Conservation (phyloP, 2,888 invertebrate genomes). For the Ophioninae sp. region DNA sequence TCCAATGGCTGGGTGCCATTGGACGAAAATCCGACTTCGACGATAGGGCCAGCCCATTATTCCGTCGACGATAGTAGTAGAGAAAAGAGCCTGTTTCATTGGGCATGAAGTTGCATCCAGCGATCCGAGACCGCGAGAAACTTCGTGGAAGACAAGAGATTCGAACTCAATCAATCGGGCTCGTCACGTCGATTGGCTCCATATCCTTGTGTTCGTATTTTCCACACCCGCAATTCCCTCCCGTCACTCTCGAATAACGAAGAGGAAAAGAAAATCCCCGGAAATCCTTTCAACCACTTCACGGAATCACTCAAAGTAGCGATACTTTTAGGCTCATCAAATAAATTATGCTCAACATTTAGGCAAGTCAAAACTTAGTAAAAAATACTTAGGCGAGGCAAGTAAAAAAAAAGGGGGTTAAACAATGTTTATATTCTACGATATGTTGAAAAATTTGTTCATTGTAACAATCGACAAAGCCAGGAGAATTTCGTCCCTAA, state of each 20-base stretch:
- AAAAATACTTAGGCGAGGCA: too few species aligned
- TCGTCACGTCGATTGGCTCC: constrained; percentile 53
- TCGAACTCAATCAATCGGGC: constrained; percentile 55
- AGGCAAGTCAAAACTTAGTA: too few species aligned
- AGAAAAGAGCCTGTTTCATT: constrained; percentile 64
- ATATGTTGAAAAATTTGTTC: too few species aligned
- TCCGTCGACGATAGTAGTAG: constrained; percentile 24
- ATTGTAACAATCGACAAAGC: too few species aligned
- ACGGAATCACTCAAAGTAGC: constrained; percentile 15
- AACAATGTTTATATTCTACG: too few species aligned
- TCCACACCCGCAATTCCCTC: constrained; percentile 32
- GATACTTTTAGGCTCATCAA: neutral
- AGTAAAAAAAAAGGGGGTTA: too few species aligned
- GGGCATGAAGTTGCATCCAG: constrained; percentile 69
- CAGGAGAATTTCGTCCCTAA: too few species aligned
- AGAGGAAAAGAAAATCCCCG: constrained; percentile 9
- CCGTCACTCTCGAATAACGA: constrained; percentile 30
- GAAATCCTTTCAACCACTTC: constrained; percentile 48
- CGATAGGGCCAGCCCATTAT: constrained; percentile 7
- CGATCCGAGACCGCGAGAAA: constrained; percentile 64
- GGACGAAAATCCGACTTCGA: constrained; percentile 15
- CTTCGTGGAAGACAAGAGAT: constrained; percentile 63
- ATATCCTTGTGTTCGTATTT: constrained; percentile 30
- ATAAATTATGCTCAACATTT: too few species aligned
- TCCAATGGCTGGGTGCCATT: neutral